phyloP scores from a whole-genome alignment of 2,113 vertebrate genomes.

The Beaufortia kweichowensis region DNA sequence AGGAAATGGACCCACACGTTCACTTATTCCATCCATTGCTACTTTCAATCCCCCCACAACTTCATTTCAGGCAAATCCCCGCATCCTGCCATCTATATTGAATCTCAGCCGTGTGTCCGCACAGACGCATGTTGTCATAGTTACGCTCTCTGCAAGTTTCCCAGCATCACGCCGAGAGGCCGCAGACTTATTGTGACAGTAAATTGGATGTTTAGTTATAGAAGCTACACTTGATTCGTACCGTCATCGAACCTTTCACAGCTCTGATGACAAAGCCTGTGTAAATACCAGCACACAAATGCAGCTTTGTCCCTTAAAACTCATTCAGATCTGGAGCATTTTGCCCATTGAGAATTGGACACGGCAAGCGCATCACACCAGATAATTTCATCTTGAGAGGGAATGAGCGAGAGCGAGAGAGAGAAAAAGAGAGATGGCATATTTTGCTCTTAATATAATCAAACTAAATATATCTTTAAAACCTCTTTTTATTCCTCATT shows the following conservation, averaged over 20 bases:
- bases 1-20: conserved; percentile 37
- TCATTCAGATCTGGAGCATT: conserved; percentile 7
- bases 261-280: conserved; percentile 33
- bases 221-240: conserved; percentile 36
- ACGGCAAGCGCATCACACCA: not conserved
- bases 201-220: conserved; percentile 55
- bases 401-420: not conserved
- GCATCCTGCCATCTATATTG: conserved; percentile 49
- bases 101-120: conserved; percentile 39
- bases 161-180: conserved; percentile 1
- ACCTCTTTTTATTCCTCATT: conserved; percentile 20
- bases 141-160: conserved; percentile 51
- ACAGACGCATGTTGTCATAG: conserved; percentile 57
- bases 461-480: conserved; percentile 25
- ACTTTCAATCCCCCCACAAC: conserved; percentile 62
- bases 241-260: conserved; percentile 40
- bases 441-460: conserved; percentile 23
- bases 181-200: conserved; percentile 43
- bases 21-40: conserved; percentile 26
- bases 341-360: conserved; percentile 23
- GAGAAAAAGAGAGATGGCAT: not conserved
- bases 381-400: not conserved
- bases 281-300: conserved; percentile 35
- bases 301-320: not conserved
- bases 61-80: conserved; percentile 59